Evolutionary conservation across 2,113 vertebrate genomes (phyloP).

Genomic region (Pardalotus punctatus): DNA sequence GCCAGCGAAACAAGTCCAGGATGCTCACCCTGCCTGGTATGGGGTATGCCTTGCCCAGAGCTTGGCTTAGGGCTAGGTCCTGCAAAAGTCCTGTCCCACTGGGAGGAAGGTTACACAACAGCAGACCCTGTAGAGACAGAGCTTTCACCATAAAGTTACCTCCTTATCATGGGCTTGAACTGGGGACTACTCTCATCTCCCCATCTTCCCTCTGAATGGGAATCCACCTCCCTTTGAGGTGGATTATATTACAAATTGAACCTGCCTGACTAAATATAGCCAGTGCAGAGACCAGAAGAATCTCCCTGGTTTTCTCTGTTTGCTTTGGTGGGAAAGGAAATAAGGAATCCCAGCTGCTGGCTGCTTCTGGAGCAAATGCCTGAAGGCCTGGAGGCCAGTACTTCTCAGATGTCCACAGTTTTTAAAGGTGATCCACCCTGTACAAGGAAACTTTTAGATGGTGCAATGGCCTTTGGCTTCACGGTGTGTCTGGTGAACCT

Average conservation of each 20-base stretch:
- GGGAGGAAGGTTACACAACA: neutral
- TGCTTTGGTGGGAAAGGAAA: neutral
- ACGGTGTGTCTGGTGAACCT: neutral
- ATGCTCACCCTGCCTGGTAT: neutral
- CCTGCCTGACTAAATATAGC: neutral
- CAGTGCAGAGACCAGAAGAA: neutral
- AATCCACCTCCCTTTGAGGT: too few species aligned
- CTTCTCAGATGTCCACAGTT: neutral
- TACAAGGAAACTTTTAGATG: neutral
- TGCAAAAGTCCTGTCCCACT: neutral
- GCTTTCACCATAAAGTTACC: neutral
- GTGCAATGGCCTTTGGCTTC: neutral
- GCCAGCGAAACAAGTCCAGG: neutral
- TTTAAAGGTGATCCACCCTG: neutral
- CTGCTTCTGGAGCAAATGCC: neutral
- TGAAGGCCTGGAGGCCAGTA: neutral
- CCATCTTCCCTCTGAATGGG: neutral
- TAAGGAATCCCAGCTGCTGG: neutral
- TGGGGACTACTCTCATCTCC: neutral
- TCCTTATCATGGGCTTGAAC: neutral
- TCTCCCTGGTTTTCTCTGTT: neutral
- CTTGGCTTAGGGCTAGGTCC: neutral
- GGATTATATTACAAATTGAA: neutral
- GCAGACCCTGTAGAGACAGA: neutral
- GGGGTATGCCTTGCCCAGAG: fast-evolving